Percentiles rank a stretch among this genome's conserved stretches.
These are phyloP conservation scores for Mirounga angustirostris DNA, from an alignment of 2,113 vertebrate species.

Conservation along the genomic window DNA sequence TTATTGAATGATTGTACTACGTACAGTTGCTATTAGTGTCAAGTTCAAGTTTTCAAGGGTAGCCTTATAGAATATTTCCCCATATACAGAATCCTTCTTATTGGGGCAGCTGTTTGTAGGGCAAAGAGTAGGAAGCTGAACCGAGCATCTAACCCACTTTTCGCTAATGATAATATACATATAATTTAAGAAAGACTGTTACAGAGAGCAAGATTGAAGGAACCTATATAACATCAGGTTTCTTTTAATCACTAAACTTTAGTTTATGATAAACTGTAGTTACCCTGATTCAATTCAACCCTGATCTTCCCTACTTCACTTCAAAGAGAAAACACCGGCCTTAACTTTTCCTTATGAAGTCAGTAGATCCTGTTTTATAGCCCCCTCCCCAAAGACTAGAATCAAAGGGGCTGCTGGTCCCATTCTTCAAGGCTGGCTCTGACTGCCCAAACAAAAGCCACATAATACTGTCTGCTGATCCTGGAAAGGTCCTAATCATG, in stretches of 20 bases:
- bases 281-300: background rate
- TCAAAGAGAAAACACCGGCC: background rate
- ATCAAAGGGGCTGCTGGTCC: background rate
- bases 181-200: background rate
- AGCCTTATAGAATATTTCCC: background rate
- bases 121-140: background rate
- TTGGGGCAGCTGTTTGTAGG: background rate
- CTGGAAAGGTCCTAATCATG: background rate
- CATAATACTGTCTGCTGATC: background rate
- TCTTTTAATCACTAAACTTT: background rate
- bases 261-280: background rate
- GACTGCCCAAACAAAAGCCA: background rate
- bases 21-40: background rate
- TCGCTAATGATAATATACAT: background rate
- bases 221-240: background rate
- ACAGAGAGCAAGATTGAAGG: background rate
- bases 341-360: background rate
- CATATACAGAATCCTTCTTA: background rate
- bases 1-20: background rate
- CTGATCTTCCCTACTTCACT: background rate
- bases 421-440: background rate
- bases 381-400: background rate
- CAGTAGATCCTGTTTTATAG: background rate
- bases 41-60: background rate
- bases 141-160: background rate